A percentile compares a stretch with the other conserved stretches of the same genome.
phyloP scores from a whole-genome alignment of 2,797 vertebrate genomes.

The Clarias laeviceps region DNA sequence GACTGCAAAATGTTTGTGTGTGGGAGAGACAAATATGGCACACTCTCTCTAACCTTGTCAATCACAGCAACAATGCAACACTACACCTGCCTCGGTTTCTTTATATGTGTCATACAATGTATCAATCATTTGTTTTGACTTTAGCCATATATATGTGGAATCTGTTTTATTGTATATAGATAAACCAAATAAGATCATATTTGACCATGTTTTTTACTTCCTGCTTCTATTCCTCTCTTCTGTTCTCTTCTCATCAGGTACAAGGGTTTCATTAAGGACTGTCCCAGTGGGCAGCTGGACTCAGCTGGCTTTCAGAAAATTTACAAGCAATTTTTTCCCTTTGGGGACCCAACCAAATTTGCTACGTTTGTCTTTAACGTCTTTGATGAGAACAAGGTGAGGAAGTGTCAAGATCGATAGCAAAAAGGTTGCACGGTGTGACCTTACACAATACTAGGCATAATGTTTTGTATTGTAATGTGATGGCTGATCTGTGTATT shows the following conservation, averaged over 20 bases:
- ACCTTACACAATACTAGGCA: no score
- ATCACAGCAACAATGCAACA: neutral
- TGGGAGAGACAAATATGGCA: neutral
- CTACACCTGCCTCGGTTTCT: neutral
- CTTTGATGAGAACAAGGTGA: constrained; percentile 97
- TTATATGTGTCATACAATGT: neutral
- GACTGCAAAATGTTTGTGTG: neutral
- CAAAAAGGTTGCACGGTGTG: neutral
- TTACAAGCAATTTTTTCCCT: constrained; percentile 98
- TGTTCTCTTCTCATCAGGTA: constrained; percentile 78
- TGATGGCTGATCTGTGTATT: no score
- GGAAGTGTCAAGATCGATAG: neutral
- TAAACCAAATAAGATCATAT: neutral
- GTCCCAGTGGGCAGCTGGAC: constrained; percentile 95
- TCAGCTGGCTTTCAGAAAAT: constrained; percentile 97
- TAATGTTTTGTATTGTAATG: no score
- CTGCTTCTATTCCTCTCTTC: neutral
- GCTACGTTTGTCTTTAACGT: constrained; percentile 99
- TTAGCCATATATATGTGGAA: neutral
- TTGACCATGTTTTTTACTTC: neutral
- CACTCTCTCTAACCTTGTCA: neutral
- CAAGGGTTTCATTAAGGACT: constrained; percentile 99
- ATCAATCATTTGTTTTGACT: neutral
- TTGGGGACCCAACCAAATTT: constrained; percentile 97
- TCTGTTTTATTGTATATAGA: neutral